Evolutionary conservation across 92 coral and sea anemone genomes (phyloP).

Genomic region (Epizoanthus fatuus): DNA sequence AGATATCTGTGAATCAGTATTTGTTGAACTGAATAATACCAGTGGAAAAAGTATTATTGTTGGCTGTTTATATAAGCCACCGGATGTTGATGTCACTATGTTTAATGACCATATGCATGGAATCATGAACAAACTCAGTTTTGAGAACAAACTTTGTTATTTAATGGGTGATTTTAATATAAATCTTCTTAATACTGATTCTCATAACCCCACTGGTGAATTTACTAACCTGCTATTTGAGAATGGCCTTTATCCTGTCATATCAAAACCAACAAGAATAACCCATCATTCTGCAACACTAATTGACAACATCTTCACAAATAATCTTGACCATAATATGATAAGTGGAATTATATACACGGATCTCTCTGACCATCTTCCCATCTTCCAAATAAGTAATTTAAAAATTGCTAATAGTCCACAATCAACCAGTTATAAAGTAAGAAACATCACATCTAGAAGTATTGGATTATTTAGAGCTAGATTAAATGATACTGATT

Average conservation of each 20-base stretch:
- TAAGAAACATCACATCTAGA: no score
- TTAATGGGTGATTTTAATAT: constrained; percentile 38
- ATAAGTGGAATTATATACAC: constrained; percentile 28
- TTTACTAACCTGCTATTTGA: constrained; percentile 46
- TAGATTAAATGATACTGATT: no score
- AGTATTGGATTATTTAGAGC: no score
- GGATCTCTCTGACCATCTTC: constrained; percentile 29
- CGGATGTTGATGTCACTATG: constrained; percentile 33
- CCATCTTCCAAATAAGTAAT: constrained; percentile 28
- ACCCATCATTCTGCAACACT: constrained; percentile 43
- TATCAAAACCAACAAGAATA: constrained; percentile 60
- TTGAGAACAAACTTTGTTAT: constrained; percentile 48
- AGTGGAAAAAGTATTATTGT: constrained; percentile 38
- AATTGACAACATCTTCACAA: constrained; percentile 26
- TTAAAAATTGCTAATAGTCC: constrained; percentile 22
- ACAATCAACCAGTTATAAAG: not conserved
- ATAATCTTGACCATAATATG: constrained; percentile 12
- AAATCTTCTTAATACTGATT: constrained; percentile 45
- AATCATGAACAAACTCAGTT: constrained; percentile 46
- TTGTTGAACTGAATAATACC: constrained; percentile 33
- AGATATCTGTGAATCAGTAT: constrained; percentile 51
- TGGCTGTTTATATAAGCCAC: constrained; percentile 58
- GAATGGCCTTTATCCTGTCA: constrained; percentile 57
- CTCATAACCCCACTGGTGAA: constrained; percentile 57
- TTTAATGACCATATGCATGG: constrained; percentile 44